phyloP scores from a whole-genome alignment of 1,140 invertebrate species.

The Drosophila lacertosa region DNA sequence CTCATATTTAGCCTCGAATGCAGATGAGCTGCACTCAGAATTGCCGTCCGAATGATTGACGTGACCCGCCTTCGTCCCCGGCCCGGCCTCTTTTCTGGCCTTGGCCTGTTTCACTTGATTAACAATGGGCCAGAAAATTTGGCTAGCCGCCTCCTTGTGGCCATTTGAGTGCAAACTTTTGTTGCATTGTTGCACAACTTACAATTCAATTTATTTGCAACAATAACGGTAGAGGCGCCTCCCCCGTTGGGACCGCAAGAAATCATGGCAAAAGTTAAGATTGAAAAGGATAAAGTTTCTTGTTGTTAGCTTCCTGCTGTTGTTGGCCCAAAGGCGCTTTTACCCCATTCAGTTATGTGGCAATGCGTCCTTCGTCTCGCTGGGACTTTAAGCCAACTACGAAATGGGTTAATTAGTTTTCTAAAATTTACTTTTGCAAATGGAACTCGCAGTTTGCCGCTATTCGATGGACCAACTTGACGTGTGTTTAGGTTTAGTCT shows the following conservation, averaged over 20 bases:
- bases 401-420: constrained; percentile 50
- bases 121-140: constrained; percentile 24
- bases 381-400: constrained; percentile 19
- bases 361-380: constrained; percentile 14
- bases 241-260: constrained; percentile 30
- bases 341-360: constrained; percentile 26
- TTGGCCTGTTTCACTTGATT: constrained; percentile 5
- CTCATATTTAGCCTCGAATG: constrained; percentile 36
- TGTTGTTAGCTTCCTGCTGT: background rate
- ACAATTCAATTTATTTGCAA: constrained; percentile 45
- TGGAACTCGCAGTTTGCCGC: constrained; percentile 9
- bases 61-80: background rate
- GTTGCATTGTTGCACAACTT: constrained; percentile 46
- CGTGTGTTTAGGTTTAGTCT: background rate
- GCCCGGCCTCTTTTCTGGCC: too few species aligned
- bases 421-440: constrained; percentile 24
- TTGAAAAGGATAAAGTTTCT: constrained; percentile 47
- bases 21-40: constrained; percentile 29
- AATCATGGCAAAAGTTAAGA: constrained; percentile 40
- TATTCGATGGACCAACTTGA: constrained; percentile 22
- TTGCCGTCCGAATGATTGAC: constrained; percentile 10
- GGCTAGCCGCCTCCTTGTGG: background rate
- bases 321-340: constrained; percentile 23
- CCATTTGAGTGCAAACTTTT: constrained; percentile 25
- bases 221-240: constrained; percentile 20